Evolutionary conservation across 2,797 vertebrate genomes (phyloP).

Genomic region (Mormyrus hasselquistii): DNA sequence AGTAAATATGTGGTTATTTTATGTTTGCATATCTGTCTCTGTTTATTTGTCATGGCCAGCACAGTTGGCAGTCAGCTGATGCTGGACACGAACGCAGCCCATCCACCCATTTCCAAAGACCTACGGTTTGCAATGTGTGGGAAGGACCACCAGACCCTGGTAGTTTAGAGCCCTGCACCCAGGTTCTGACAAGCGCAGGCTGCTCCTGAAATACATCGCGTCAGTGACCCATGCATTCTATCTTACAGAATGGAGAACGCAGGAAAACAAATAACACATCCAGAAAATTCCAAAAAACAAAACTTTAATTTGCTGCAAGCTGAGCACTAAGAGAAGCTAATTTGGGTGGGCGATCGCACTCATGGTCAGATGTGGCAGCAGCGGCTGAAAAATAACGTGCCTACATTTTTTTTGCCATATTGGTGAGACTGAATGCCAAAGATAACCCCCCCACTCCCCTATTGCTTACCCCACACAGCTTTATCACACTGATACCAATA

Average conservation of each 20-base stretch:
- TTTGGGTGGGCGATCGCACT: background rate
- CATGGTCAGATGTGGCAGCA: background rate
- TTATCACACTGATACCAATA: background rate
- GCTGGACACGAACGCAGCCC: conserved; percentile 53
- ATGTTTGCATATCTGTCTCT: background rate
- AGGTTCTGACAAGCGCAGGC: background rate
- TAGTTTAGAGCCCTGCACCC: background rate
- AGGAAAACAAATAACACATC: background rate
- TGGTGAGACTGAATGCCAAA: background rate
- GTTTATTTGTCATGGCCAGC: background rate
- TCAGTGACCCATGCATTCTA: background rate
- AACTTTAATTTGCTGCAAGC: background rate
- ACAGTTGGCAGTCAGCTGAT: conserved; percentile 56
- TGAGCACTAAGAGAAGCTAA: background rate
- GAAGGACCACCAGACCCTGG: background rate
- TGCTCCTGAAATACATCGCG: background rate
- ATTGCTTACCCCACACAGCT: background rate
- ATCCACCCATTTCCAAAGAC: background rate
- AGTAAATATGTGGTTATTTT: background rate
- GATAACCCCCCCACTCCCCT: background rate
- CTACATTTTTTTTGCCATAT: background rate
- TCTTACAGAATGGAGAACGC: background rate
- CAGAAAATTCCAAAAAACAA: background rate
- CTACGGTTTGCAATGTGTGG: background rate
- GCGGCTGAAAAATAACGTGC: too few relatives aligned